Evolutionary conservation across 2,888 invertebrate genomes (phyloP).

Genomic region (Galerucella calmariensis): DNA sequence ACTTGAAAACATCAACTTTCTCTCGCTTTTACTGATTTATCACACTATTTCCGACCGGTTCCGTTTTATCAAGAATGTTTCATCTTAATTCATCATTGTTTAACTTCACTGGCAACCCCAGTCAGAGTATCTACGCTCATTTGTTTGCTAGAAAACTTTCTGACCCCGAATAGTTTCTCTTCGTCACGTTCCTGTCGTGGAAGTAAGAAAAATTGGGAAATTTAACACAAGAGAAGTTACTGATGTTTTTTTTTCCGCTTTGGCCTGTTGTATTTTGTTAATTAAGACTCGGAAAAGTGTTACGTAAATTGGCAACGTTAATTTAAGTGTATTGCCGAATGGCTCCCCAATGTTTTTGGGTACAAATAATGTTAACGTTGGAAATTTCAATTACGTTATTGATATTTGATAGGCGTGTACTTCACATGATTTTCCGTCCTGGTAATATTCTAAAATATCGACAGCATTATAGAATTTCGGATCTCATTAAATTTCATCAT

Average conservation of each 20-base stretch:
- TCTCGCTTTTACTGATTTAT: slow-evolving; percentile 54
- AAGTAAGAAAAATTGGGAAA: slow-evolving; percentile 7
- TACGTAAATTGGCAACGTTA: not conserved
- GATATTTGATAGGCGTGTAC: no score
- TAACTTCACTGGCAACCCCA: slow-evolving; percentile 47
- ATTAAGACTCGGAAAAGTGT: not conserved
- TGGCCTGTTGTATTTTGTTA: not conserved
- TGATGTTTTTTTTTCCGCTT: not conserved
- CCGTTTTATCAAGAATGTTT: slow-evolving; percentile 54
- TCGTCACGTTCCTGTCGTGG: slow-evolving; percentile 23
- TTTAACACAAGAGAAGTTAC: not conserved
- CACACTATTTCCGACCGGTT: slow-evolving; percentile 52
- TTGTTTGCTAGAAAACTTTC: slow-evolving; percentile 46
- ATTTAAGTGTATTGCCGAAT: no score
- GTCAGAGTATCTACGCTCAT: slow-evolving; percentile 52
- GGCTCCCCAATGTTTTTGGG: no score
- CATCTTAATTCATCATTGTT: slow-evolving; percentile 58
- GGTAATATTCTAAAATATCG: no score
- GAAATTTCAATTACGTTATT: no score
- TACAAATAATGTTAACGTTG: no score
- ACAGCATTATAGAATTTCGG: no score
- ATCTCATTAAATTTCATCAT: no score
- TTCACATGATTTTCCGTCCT: no score
- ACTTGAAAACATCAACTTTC: not conserved
- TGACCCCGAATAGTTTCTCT: slow-evolving; percentile 40